phyloP scores from a whole-genome alignment of 1,140 invertebrate species.

The Cyclina sinensis region DNA sequence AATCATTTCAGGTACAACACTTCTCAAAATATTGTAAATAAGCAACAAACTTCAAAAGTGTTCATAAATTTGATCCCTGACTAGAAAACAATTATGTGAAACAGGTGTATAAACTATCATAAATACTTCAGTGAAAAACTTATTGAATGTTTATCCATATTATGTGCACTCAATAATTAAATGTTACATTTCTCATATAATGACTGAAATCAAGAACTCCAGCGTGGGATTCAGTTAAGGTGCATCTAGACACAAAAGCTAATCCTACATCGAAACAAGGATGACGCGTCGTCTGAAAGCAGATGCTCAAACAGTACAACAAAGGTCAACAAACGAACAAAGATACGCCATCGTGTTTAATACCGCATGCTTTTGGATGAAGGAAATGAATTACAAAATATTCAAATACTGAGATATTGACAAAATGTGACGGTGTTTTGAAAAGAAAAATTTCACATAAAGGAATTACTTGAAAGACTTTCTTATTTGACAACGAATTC shows the following conservation, averaged over 20 bases:
- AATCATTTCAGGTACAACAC: not conserved
- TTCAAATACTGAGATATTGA: slow-evolving; percentile 22
- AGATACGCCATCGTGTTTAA: not conserved
- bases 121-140: not conserved
- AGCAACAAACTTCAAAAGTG: slow-evolving; percentile 46
- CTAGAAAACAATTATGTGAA: not conserved
- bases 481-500: not conserved
- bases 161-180: too few species aligned
- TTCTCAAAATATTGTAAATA: slow-evolving; percentile 54
- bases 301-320: slow-evolving; percentile 24
- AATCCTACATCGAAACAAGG: not conserved
- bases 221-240: not conserved
- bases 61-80: slow-evolving; percentile 22
- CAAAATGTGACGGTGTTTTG: not conserved
- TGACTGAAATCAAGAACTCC: not conserved
- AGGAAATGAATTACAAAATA: not conserved
- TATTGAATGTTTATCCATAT: not conserved
- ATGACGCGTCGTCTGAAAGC: not conserved
- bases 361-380: not conserved
- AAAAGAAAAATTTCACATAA: slow-evolving; percentile 16
- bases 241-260: not conserved
- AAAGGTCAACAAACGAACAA: not conserved
- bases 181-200: not conserved
- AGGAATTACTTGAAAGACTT: not conserved
- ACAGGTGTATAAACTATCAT: not conserved